Conservation (phyloP, 2,888 invertebrate species). For the Sicus ferrugineus region DNA sequence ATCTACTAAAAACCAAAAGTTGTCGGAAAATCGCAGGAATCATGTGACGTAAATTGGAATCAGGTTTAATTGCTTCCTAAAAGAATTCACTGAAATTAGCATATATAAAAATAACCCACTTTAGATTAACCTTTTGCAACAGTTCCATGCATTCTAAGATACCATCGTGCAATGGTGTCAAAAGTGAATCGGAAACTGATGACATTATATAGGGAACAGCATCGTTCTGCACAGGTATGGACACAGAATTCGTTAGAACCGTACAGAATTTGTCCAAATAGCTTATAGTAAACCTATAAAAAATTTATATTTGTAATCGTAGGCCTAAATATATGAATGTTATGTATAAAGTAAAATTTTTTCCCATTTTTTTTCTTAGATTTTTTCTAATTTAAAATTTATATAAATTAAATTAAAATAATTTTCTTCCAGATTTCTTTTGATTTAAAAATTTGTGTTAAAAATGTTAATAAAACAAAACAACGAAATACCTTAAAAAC, state of each 20-base stretch:
- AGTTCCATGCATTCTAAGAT: conserved; percentile 86
- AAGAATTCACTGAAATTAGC: not conserved
- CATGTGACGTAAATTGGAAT: conserved; percentile 70
- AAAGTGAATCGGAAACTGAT: conserved; percentile 78
- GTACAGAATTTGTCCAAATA: conserved; percentile 84
- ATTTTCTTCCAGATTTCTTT: not conserved
- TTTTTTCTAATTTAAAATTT: conserved; percentile 2
- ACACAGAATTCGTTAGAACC: conserved; percentile 79
- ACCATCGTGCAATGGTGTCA: conserved; percentile 85
- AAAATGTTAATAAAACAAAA: too few relatives aligned
- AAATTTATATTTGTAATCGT: conserved; percentile 27
- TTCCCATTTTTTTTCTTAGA: not conserved
- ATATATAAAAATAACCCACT: not conserved
- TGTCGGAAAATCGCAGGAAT: conserved; percentile 75
- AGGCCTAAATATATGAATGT: too few relatives aligned
- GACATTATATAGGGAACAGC: conserved; percentile 83
- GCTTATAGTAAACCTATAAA: conserved; percentile 58
- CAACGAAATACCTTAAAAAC: too few relatives aligned
- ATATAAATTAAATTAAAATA: not conserved
- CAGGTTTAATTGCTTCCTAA: conserved; percentile 69
- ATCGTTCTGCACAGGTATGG: conserved; percentile 82
- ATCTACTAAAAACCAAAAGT: conserved; percentile 72
- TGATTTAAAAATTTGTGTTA: not conserved
- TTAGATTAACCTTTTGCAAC: conserved; percentile 75
- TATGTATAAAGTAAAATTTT: too few relatives aligned